Conservation (phyloP, 1,140 invertebrate species). For the Drosophila punjabiensis region DNA sequence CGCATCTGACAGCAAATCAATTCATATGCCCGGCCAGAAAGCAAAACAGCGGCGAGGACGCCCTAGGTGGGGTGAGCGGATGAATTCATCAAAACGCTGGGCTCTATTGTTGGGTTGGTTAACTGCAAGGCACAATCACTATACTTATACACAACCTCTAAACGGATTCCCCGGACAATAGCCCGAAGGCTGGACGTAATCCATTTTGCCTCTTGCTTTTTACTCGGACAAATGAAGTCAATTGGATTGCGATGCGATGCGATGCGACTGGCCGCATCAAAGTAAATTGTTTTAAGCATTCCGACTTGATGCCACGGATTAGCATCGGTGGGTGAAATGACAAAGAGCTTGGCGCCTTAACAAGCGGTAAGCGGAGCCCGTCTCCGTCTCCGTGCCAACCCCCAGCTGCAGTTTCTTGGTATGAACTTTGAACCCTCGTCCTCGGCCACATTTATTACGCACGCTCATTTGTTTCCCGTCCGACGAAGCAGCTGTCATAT, state of each 20-base stretch:
- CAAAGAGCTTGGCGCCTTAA: slow-evolving; percentile 72
- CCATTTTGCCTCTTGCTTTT: slow-evolving; percentile 75
- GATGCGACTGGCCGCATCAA: slow-evolving; percentile 63
- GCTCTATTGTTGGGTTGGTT: slow-evolving; percentile 64
- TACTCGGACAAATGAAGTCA: slow-evolving; percentile 77
- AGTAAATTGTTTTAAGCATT: slow-evolving; percentile 82
- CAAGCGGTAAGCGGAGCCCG: slow-evolving; percentile 26
- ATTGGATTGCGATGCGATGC: slow-evolving; percentile 67
- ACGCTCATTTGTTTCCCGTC: slow-evolving; percentile 73
- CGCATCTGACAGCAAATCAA: slow-evolving; percentile 77
- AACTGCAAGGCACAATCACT: slow-evolving; percentile 65
- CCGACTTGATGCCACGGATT: slow-evolving; percentile 61
- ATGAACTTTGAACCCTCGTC: slow-evolving; percentile 58
- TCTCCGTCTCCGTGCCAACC: background rate
- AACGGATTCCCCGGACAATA: slow-evolving; percentile 32
- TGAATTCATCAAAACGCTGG: slow-evolving; percentile 72
- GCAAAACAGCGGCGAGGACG: background rate
- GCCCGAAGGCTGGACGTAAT: slow-evolving; percentile 59
- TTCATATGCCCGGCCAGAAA: slow-evolving; percentile 65
- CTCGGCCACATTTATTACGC: slow-evolving; percentile 71
- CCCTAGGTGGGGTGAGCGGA: slow-evolving; percentile 6
- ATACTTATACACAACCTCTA: slow-evolving; percentile 47
- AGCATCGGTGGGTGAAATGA: slow-evolving; percentile 68
- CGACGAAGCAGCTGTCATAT: slow-evolving; percentile 67
- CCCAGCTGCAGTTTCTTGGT: slow-evolving; percentile 66